Percentiles rank a stretch among this genome's conserved stretches.
Evolutionary conservation across 2,113 vertebrate species (phyloP).

Genomic region (Gallinago jamesoni): DNA sequence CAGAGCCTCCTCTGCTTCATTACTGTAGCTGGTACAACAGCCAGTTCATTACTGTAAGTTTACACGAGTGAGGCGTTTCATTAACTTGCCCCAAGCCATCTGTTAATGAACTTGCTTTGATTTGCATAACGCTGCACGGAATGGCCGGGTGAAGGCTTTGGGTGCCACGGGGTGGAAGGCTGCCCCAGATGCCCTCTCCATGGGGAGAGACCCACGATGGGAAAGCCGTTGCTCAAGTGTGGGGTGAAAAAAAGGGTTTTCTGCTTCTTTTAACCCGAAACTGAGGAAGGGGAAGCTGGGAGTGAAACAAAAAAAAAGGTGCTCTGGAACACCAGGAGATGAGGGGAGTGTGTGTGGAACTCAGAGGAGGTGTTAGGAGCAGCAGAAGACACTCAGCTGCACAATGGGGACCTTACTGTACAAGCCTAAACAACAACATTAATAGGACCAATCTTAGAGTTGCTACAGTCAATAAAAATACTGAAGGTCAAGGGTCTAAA

Average conservation of each 20-base stretch:
- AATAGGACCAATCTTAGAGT: too few relatives aligned
- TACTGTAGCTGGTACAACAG: not conserved
- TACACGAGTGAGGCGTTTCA: not conserved
- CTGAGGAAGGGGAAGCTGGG: not conserved
- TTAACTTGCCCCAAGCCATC: constrained; percentile 1
- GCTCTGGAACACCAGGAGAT: not conserved
- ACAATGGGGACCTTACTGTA: not conserved
- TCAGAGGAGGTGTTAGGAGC: not conserved
- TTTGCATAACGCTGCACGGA: not conserved
- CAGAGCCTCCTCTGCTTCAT: not conserved
- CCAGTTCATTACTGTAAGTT: not conserved
- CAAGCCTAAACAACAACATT: rapidly evolving
- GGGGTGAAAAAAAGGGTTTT: not conserved
- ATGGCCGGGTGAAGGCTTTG: not conserved
- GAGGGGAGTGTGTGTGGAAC: not conserved
- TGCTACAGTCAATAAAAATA: not conserved
- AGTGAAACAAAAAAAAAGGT: not conserved
- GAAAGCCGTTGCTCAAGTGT: not conserved
- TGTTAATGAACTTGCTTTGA: constrained; percentile 15
- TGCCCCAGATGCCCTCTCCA: too few relatives aligned
- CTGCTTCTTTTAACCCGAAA: not conserved
- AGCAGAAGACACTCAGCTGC: not conserved
- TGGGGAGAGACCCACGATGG: rapidly evolving
- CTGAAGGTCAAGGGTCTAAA: not conserved
- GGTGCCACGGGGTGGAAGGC: not conserved